A percentile compares a stretch with the other conserved stretches of the same genome.
Evolutionary conservation across 2,888 invertebrate species (phyloP).

Genomic region (Tinea trinotella): DNA sequence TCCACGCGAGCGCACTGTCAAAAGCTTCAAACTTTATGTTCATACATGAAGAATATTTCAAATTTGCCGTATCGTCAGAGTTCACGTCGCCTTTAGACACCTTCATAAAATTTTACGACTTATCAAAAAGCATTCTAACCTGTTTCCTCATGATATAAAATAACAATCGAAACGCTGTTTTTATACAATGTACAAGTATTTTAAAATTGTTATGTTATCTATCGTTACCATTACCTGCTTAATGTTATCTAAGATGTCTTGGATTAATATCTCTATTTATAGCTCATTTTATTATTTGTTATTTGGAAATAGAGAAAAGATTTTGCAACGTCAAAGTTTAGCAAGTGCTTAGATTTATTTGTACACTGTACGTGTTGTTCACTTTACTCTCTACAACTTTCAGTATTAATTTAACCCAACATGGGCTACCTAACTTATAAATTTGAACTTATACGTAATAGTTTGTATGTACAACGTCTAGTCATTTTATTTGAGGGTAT

Average conservation of each 20-base stretch:
- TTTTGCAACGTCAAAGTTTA: background rate
- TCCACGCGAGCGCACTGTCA: background rate
- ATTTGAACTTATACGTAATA: no score
- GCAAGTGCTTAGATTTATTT: slow-evolving; percentile 6
- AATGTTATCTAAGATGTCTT: background rate
- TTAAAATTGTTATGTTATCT: background rate
- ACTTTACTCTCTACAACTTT: slow-evolving; percentile 1
- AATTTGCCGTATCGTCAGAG: slow-evolving; percentile 8
- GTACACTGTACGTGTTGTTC: slow-evolving; percentile 1
- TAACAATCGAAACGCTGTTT: background rate
- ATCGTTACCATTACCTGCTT: no score
- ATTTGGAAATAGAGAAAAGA: slow-evolving; percentile 12
- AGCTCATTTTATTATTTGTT: no score
- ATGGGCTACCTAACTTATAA: slow-evolving; percentile 9
- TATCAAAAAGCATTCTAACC: background rate
- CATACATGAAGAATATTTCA: slow-evolving; percentile 4
- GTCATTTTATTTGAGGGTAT: no score
- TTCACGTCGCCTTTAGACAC: slow-evolving; percentile 2
- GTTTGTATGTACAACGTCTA: no score
- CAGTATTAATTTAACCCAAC: slow-evolving; percentile 29
- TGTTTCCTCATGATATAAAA: background rate
- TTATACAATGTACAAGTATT: background rate
- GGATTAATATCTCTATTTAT: no score
- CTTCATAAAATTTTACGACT: slow-evolving; percentile 15
- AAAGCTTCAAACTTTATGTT: slow-evolving; percentile 1